phyloP scores from a whole-genome alignment of 2,113 vertebrate species.

The Psilopogon haemacephalus region DNA sequence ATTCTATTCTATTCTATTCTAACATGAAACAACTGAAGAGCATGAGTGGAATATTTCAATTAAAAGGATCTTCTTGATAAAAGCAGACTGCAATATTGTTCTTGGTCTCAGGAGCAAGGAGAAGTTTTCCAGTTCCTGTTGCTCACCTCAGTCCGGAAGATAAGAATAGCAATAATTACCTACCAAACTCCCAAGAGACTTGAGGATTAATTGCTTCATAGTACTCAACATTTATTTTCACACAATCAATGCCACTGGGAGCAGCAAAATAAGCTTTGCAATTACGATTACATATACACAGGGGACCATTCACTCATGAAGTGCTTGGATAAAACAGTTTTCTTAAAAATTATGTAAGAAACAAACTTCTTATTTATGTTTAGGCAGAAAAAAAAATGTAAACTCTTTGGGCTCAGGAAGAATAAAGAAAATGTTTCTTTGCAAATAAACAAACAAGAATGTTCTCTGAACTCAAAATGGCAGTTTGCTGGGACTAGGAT shows the following conservation, averaged over 20 bases:
- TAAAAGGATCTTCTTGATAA: neutral
- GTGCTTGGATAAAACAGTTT: neutral
- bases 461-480: neutral
- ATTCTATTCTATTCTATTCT: too few species aligned
- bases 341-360: neutral
- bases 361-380: neutral
- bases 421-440: accelerated
- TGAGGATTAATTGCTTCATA: conserved; percentile 46
- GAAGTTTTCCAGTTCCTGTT: neutral
- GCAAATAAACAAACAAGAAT: neutral
- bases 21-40: neutral
- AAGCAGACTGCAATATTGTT: neutral
- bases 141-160: neutral
- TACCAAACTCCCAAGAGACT: neutral
- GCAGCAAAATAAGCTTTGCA: conserved; percentile 9
- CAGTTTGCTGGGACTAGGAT: neutral
- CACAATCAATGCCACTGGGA: conserved; percentile 13
- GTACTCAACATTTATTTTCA: conserved; percentile 47
- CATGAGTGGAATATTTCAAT: neutral
- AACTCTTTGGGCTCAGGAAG: neutral
- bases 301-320: neutral
- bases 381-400: neutral
- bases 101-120: conserved; percentile 9
- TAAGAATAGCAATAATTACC: conserved; percentile 44
- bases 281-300: neutral